Evolutionary conservation across 37 sponge, comb jelly and placozoan genomes (phyloP).

Genomic region (Petrosia ficiformis): DNA sequence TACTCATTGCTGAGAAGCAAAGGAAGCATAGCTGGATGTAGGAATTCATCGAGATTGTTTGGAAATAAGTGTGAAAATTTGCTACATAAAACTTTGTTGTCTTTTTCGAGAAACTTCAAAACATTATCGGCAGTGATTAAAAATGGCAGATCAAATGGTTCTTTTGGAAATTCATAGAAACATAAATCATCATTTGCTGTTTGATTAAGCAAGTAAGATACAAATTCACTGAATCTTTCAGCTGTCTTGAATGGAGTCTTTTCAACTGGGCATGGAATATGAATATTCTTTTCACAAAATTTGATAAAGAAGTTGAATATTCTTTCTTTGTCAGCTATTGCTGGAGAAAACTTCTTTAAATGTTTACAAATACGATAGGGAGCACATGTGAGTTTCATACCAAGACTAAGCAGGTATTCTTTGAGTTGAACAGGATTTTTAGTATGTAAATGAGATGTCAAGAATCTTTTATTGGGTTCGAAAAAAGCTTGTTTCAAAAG

Average conservation of each 20-base stretch:
- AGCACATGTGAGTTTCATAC: not conserved
- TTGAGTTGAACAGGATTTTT: too few relatives aligned
- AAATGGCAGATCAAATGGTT: not conserved
- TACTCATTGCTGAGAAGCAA: not conserved
- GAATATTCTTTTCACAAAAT: not conserved
- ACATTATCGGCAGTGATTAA: slow-evolving; percentile 38
- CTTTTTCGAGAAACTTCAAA: slow-evolving; percentile 17
- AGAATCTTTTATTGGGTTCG: not conserved
- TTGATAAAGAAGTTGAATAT: not conserved
- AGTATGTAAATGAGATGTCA: too few relatives aligned
- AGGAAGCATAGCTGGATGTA: slow-evolving; percentile 24
- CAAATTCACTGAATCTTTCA: slow-evolving; percentile 8
- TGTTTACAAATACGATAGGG: not conserved
- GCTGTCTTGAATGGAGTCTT: slow-evolving; percentile 12
- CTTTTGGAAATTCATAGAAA: not conserved
- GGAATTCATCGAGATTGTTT: not conserved
- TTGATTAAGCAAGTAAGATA: not conserved
- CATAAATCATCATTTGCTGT: not conserved
- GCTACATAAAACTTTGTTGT: slow-evolving; percentile 27
- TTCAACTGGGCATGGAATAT: slow-evolving; percentile 13
- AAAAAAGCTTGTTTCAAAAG: not conserved
- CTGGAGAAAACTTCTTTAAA: not conserved
- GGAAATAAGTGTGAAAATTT: slow-evolving; percentile 6
- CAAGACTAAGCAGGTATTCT: not conserved
- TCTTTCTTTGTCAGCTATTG: not conserved